Conservation (phyloP, 1,140 invertebrate genomes). For the Cherax quadricarinatus region DNA sequence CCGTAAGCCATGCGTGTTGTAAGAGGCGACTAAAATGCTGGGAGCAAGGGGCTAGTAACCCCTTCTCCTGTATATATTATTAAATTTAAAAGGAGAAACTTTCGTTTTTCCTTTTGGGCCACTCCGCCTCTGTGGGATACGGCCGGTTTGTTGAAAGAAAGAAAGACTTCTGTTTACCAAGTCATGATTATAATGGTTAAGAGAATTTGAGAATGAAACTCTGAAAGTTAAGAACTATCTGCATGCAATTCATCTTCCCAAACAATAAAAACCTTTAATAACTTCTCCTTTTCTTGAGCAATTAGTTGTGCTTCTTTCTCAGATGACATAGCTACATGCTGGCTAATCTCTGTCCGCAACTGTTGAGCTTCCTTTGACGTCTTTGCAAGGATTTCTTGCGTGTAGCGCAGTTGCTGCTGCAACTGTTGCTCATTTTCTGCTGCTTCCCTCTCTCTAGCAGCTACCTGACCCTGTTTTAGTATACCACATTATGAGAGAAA, state of each 20-base stretch:
- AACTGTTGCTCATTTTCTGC: conserved; percentile 35
- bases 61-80: too few species aligned
- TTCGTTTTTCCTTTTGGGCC: too few species aligned
- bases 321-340: conserved; percentile 17
- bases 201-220: too few species aligned
- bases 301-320: conserved; percentile 54
- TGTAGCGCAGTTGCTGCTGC: conserved; percentile 7
- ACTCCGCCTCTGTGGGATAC: too few species aligned
- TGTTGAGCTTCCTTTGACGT: conserved; percentile 36
- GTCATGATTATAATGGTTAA: too few species aligned
- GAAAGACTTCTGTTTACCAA: too few species aligned
- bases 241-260: neutral
- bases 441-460: conserved; percentile 41
- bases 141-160: too few species aligned
- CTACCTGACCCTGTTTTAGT: conserved; percentile 20
- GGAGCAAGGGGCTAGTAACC: too few species aligned
- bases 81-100: too few species aligned
- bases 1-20: too few species aligned
- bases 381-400: conserved; percentile 39
- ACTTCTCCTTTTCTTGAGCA: conserved; percentile 42
- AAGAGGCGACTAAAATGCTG: too few species aligned
- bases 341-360: conserved; percentile 18
- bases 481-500: neutral
- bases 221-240: neutral
- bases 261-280: conserved; percentile 30